A percentile compares a stretch with the other conserved stretches of the same genome.
phyloP scores from a whole-genome alignment of 1,140 invertebrate genomes.

The Atta colombica region DNA sequence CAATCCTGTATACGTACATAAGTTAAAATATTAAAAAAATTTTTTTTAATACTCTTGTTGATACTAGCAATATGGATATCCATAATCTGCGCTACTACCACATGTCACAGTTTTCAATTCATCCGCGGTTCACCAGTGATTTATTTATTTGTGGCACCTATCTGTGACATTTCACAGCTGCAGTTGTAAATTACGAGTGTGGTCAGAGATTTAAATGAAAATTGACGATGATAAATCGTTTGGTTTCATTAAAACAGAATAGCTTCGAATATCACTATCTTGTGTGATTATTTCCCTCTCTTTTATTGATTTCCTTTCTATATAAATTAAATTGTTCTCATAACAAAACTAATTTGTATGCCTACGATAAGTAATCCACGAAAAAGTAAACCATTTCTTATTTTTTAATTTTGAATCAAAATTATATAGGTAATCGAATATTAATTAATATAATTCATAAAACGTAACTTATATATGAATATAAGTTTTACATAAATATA shows the following conservation, averaged over 20 bases:
- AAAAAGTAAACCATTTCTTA: not conserved
- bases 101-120: conserved; percentile 44
- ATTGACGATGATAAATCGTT: conserved; percentile 49
- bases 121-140: conserved; percentile 22
- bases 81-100: conserved; percentile 17
- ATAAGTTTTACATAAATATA: not conserved
- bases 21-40: not conserved
- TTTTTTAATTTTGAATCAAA: not conserved
- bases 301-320: not conserved
- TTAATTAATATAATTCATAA: not conserved
- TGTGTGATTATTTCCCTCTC: not conserved
- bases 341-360: conserved; percentile 4
- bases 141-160: conserved; percentile 49
- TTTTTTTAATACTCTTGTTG: not conserved
- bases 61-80: not conserved
- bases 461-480: not conserved
- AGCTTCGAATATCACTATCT: not conserved
- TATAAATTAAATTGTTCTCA: not conserved
- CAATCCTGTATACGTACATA: not conserved
- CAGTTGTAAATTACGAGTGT: conserved; percentile 36
- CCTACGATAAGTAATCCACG: not conserved
- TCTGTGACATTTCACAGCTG: conserved; percentile 34
- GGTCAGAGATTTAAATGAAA: conserved; percentile 55
- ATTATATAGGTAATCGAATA: not conserved
- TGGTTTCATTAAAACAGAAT: conserved; percentile 16